These are phyloP conservation scores for Alauda arvensis DNA, from an alignment of 2,797 vertebrate species.

Conservation along the genomic window DNA sequence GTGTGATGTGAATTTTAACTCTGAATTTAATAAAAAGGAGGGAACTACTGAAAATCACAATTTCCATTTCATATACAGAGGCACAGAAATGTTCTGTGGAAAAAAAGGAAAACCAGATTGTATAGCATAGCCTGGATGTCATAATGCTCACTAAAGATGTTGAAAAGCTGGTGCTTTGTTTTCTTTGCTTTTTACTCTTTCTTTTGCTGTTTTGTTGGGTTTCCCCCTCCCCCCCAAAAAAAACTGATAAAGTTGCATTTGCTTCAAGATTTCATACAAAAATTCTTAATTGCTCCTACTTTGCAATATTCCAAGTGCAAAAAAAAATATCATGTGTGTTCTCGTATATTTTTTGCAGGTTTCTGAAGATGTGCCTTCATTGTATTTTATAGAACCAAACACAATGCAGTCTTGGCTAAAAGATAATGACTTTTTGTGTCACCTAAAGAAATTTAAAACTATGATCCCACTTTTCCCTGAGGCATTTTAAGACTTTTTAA, in stretches of 20 bases:
- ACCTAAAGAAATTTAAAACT: conserved; percentile 56
- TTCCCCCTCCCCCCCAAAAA: accelerated
- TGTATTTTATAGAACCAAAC: conserved; percentile 7
- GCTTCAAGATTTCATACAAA: not conserved
- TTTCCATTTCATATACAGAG: not conserved
- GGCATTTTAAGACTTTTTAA: conserved; percentile 56
- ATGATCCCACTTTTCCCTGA: conserved; percentile 46
- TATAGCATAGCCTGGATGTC: not conserved
- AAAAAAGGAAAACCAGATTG: not conserved
- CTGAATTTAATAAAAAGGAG: not conserved
- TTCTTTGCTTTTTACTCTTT: accelerated
- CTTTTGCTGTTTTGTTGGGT: not conserved
- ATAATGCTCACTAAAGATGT: not conserved
- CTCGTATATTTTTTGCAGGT: not conserved
- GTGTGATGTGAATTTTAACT: not conserved
- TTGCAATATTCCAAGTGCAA: not conserved
- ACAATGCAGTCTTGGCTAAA: not conserved
- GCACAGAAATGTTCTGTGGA: not conserved
- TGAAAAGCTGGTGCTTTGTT: not conserved
- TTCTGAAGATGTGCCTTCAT: not conserved
- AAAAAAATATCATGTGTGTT: not conserved
- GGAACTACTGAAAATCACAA: not conserved
- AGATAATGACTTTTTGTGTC: conserved; percentile 14
- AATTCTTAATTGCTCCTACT: not conserved
- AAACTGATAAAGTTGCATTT: not conserved